Base-by-base conservation (phyloP, 2,888 invertebrate species). In the Drosophila hamatofila region DNA sequence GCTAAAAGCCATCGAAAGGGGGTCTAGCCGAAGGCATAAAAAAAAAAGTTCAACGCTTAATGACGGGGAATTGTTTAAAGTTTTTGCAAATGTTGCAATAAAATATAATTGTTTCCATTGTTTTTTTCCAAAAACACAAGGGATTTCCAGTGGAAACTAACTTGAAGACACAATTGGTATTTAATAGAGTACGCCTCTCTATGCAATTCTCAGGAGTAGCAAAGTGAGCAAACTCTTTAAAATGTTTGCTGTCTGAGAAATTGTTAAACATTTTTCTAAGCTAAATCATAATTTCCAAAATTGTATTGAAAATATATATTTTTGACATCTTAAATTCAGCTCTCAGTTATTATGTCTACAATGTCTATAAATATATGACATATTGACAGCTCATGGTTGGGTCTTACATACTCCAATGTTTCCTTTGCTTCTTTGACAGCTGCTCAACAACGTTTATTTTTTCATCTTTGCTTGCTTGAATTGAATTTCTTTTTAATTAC, bases 401-500 rank as follows among this genome's bases (percentile, higher is more conserved):
- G n/a, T 18, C 21, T 51, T 23, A 5, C 37, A 56, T 56, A 51
- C 39, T 49, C 23, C 27, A 41, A 58, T 41, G 18, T 21, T 25
- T n/a, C 52, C 11, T n/a, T 39, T 18, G 37, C 52, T 27, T 44
- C 66, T 59, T 44, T 63, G 67, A 60, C 74, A 74, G 63, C 62
- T 60, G 48, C 35, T 44, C 46, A 48, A 57, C 23, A 37, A 14
- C 6, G 30, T 33, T 51, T 18, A 46, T 46, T n/a, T 6, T 37
- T 37, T 12, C n/a, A n/a, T n/a, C n/a, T 14, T 8, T 39, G 21
- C 8, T 18, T 16, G 42, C 52, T 27, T 59, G 52, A 62, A 35
- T 63, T 56, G 44, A 62, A 65, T 69, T 70, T 75, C 41, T 23
- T 21, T 70, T 63, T 57, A 69, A 73, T 74, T 66, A 51, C 48